A percentile compares a stretch with the other conserved stretches of the same genome.
These are phyloP conservation scores for Sarcoramphus papa DNA, from an alignment of 2,797 vertebrate species.

Conservation along the genomic window DNA sequence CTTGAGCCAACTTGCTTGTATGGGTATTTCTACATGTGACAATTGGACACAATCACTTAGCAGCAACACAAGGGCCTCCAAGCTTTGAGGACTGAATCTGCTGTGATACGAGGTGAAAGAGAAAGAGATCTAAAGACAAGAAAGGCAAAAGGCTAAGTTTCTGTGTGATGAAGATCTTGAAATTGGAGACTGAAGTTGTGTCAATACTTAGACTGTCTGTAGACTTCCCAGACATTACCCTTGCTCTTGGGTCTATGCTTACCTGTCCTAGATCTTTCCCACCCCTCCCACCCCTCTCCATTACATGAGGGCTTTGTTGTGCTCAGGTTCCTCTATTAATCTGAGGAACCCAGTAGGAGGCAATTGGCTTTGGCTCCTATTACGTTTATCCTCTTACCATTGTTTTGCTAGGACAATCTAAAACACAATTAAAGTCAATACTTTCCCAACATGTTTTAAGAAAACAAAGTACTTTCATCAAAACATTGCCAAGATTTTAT, in stretches of 20 bases:
- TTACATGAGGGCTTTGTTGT: not conserved
- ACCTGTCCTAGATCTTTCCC: not conserved
- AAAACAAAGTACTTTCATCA: conserved; percentile 19
- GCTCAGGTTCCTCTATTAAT: not conserved
- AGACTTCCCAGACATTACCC: not conserved
- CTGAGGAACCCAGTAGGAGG: conserved; percentile 29
- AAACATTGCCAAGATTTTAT: not conserved
- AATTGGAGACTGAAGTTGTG: not conserved
- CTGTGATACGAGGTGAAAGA: not conserved
- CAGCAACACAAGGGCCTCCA: not conserved
- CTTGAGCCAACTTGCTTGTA: not conserved
- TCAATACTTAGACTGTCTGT: not conserved
- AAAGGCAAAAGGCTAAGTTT: not conserved
- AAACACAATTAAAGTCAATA: not conserved
- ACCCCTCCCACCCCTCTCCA: not conserved
- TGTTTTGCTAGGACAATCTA: conserved; percentile 31
- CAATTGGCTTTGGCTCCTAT: conserved; percentile 16
- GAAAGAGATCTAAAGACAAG: not conserved
- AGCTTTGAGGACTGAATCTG: not conserved
- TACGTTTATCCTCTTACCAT: not conserved
- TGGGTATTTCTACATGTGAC: not conserved
- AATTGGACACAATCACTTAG: not conserved
- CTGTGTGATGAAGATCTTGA: not conserved
- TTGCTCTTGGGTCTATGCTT: not conserved
- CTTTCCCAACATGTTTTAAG: not conserved